Evolutionary conservation across 2,113 vertebrate genomes (phyloP).

Genomic region (Emydocephalus ijimae): DNA sequence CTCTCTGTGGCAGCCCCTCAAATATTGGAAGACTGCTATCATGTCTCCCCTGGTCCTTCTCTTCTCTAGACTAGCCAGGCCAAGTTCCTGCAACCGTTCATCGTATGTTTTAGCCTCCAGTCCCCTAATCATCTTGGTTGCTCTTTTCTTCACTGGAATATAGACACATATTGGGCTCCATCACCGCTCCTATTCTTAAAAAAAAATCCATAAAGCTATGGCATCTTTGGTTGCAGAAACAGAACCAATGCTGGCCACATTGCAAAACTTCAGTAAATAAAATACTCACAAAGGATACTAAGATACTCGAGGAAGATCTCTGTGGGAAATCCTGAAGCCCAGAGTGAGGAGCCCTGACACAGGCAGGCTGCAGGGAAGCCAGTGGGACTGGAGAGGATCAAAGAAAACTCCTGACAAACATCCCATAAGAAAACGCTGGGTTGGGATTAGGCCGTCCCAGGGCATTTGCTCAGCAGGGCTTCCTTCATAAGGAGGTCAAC

Average conservation of each 20-base stretch:
- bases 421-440: conserved; percentile 75
- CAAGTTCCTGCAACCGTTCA: no score
- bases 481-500: conserved; percentile 77
- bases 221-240: not conserved
- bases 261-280: not conserved
- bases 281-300: conserved; percentile 53
- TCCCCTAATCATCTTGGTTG: no score
- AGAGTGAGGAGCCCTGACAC: not conserved
- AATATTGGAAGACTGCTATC: no score
- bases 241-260: no score
- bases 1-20: no score
- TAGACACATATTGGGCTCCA: not conserved
- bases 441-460: conserved; percentile 85
- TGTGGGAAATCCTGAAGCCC: not conserved
- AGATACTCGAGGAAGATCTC: not conserved
- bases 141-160: no score
- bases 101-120: no score
- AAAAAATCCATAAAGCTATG: not conserved
- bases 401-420: conserved; percentile 31
- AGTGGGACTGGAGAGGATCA: conserved; percentile 33
- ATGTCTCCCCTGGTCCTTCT: no score
- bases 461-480: conserved; percentile 76
- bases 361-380: not conserved
- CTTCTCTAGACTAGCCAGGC: no score
- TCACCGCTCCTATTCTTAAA: not conserved